Evolutionary conservation across 2,113 vertebrate genomes (phyloP).

Genomic region (Pterophyllum scalare): DNA sequence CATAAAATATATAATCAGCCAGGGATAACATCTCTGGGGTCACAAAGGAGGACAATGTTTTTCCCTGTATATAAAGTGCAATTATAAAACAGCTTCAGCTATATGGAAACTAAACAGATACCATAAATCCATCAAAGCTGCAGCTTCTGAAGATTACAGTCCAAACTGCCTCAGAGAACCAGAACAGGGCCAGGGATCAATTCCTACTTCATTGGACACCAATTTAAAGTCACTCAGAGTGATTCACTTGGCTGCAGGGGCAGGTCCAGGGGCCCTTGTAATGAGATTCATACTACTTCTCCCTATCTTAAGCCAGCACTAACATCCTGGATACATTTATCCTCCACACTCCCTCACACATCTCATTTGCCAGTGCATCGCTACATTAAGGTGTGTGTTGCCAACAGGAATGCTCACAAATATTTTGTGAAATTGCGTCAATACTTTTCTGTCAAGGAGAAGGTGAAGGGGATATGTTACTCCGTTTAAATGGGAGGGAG

Average conservation of each 20-base stretch:
- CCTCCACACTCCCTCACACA: constrained; percentile 56
- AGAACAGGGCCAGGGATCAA: constrained; percentile 77
- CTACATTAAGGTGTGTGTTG: constrained; percentile 10
- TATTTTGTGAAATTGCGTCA: constrained; percentile 1
- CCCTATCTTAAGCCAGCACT: constrained; percentile 74
- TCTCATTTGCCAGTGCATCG: constrained; percentile 39
- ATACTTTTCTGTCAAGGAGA: not conserved
- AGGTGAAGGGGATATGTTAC: not conserved
- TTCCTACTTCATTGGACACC: constrained; percentile 78
- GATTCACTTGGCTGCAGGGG: constrained; percentile 78
- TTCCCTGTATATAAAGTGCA: constrained; percentile 23
- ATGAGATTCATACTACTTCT: constrained; percentile 77
- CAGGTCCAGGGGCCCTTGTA: constrained; percentile 70
- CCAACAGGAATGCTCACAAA: constrained; percentile 8
- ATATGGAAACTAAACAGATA: constrained; percentile 39
- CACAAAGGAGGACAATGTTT: not conserved
- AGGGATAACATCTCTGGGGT: not conserved
- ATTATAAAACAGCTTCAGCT: constrained; percentile 33
- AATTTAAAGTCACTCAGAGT: constrained; percentile 79
- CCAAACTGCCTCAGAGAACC: constrained; percentile 68
- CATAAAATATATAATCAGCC: constrained; percentile 7
- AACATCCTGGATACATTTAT: constrained; percentile 72
- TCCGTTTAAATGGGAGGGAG: not conserved
- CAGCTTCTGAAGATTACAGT: constrained; percentile 56
- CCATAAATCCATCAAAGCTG: constrained; percentile 55